Conservation (phyloP, 2,113 vertebrate species). For the Ctenodactylus gundi region DNA sequence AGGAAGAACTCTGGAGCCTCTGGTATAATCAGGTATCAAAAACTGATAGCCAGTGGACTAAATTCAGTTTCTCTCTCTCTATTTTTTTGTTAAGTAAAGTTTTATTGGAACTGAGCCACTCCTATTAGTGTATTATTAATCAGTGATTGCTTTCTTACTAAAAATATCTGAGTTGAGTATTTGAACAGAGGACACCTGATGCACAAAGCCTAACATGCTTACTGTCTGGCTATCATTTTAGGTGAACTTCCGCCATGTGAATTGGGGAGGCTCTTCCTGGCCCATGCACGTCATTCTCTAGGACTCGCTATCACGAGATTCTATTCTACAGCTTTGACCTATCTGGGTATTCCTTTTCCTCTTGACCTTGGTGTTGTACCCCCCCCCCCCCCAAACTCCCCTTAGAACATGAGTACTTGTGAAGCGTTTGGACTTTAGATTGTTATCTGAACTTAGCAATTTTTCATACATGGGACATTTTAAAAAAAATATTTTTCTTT, state of each 20-base stretch:
- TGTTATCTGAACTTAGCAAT: not conserved
- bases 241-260: not conserved
- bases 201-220: not conserved
- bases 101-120: not conserved
- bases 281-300: not conserved
- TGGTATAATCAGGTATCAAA: not conserved
- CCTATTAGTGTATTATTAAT: not conserved
- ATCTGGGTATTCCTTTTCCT: not conserved
- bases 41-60: not conserved
- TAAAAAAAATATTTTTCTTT: too few relatives aligned
- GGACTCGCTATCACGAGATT: not conserved
- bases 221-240: not conserved
- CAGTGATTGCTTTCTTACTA: not conserved
- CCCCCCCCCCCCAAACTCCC: too few relatives aligned
- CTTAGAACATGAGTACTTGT: not conserved
- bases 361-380: not conserved
- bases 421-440: not conserved
- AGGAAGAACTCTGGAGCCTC: not conserved
- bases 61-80: not conserved
- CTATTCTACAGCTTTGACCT: not conserved
- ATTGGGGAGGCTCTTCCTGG: not conserved
- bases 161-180: not conserved
- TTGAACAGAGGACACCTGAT: not conserved
- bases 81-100: not conserved
- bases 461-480: not conserved